Evolutionary conservation across 2,888 invertebrate species (phyloP).

Genomic region (Reticulitermes lucifugus): DNA sequence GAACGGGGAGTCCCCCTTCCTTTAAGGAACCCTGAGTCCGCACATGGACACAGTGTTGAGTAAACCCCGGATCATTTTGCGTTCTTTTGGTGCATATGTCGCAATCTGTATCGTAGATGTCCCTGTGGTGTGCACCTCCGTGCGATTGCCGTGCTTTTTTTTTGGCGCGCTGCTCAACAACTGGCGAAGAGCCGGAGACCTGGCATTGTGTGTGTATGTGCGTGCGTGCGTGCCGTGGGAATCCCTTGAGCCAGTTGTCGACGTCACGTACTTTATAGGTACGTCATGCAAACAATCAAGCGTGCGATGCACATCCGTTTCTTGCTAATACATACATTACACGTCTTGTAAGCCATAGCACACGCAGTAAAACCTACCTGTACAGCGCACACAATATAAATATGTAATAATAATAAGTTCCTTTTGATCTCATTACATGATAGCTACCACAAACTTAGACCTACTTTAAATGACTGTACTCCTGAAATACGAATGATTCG

Average conservation of each 20-base stretch:
- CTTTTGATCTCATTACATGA: neutral
- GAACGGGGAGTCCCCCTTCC: too few relatives aligned
- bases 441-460: neutral
- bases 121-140: too few relatives aligned
- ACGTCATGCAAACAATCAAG: neutral
- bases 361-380: neutral
- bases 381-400: neutral
- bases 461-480: too few relatives aligned
- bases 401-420: neutral
- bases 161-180: too few relatives aligned
- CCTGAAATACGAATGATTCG: too few relatives aligned
- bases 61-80: too few relatives aligned
- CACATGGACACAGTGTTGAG: too few relatives aligned
- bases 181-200: neutral
- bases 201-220: too few relatives aligned
- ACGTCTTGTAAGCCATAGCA: neutral
- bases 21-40: too few relatives aligned
- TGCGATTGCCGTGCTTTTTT: too few relatives aligned
- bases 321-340: neutral
- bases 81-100: too few relatives aligned
- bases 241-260: neutral
- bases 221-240: neutral
- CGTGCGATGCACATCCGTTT: neutral
- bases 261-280: slow-evolving; percentile 3
- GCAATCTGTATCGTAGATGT: too few relatives aligned